Evolutionary conservation across 2,113 vertebrate genomes (phyloP).

Genomic region (Syngnathus scovelli): DNA sequence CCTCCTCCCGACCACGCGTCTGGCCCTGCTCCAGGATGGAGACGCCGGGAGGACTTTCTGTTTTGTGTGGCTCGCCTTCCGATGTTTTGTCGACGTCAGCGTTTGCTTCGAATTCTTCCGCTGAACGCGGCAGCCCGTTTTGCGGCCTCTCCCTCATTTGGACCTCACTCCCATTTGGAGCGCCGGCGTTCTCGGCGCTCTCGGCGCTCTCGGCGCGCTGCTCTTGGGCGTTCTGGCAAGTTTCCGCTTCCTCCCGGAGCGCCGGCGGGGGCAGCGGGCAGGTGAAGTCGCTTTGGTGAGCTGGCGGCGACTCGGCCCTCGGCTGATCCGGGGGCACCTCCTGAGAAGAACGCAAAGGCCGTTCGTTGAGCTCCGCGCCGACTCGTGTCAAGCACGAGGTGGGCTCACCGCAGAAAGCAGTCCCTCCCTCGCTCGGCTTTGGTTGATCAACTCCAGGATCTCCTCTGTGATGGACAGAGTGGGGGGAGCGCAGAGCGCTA

Average conservation of each 20-base stretch:
- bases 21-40: slow-evolving; percentile 3
- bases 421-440: slow-evolving; percentile 68
- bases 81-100: neutral
- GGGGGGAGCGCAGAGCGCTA: slow-evolving; percentile 56
- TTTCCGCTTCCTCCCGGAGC: slow-evolving; percentile 21
- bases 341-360: slow-evolving; percentile 8
- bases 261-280: slow-evolving; percentile 35
- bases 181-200: no score
- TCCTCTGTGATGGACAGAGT: slow-evolving; percentile 83
- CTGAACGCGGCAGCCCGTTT: neutral
- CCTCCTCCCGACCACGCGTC: slow-evolving; percentile 1
- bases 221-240: slow-evolving; percentile 8
- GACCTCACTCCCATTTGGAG: slow-evolving; percentile 22
- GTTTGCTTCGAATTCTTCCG: slow-evolving; percentile 7
- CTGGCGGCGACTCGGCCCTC: slow-evolving; percentile 1
- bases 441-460: slow-evolving; percentile 81
- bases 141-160: slow-evolving; percentile 9
- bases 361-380: neutral
- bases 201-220: slow-evolving; percentile 28
- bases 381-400: neutral
- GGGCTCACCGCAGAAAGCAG: neutral
- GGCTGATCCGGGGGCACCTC: slow-evolving; percentile 20
- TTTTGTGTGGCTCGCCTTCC: neutral
- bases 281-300: slow-evolving; percentile 43
- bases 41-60: neutral